phyloP scores from a whole-genome alignment of 2,797 vertebrate genomes.

The Poliocrania exsul region DNA sequence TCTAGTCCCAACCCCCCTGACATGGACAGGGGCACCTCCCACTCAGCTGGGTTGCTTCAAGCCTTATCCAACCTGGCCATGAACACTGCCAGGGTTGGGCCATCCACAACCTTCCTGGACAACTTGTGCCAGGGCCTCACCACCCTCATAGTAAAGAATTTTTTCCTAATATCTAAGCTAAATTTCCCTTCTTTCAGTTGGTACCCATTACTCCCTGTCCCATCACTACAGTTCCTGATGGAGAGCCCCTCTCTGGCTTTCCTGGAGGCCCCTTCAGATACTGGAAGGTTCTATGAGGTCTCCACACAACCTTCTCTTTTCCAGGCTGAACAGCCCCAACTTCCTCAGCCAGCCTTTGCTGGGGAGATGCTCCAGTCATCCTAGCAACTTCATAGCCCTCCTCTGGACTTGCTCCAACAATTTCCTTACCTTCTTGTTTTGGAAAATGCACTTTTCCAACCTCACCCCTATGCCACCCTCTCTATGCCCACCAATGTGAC shows the following conservation, averaged over 20 bases:
- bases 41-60: background rate
- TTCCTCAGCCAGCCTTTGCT: background rate
- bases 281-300: background rate
- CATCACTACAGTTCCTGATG: background rate
- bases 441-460: rapidly evolving
- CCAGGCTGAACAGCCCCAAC: background rate
- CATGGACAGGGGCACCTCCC: background rate
- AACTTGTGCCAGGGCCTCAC: background rate
- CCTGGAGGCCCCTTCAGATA: rapidly evolving
- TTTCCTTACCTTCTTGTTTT: background rate
- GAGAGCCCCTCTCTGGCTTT: background rate
- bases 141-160: background rate
- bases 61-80: background rate
- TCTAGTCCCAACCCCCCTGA: background rate
- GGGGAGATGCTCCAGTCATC: background rate
- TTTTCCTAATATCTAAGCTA: background rate
- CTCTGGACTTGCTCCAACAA: background rate
- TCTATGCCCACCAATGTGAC: rapidly evolving
- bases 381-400: background rate
- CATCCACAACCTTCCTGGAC: background rate
- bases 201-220: background rate
- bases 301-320: background rate
- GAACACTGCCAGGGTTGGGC: background rate
- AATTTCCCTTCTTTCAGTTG: background rate
- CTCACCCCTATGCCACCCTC: background rate